Conservation (phyloP, 2,888 invertebrate genomes). For the Scotopteryx bipunctaria region DNA sequence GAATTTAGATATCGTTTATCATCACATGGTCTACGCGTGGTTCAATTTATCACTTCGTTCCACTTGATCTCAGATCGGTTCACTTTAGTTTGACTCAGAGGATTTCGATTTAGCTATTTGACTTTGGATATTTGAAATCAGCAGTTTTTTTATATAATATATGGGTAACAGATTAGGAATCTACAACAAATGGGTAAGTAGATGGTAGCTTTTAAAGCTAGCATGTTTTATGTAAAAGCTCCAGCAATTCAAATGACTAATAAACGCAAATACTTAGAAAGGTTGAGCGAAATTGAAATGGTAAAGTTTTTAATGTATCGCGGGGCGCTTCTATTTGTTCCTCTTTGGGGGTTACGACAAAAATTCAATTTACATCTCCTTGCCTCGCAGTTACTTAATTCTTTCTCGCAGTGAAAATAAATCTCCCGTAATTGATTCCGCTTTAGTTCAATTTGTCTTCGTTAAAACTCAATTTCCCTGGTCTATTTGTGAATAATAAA, state of each 20-base stretch:
- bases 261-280: slow-evolving; percentile 41
- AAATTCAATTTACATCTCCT: slow-evolving; percentile 78
- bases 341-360: slow-evolving; percentile 62
- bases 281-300: slow-evolving; percentile 46
- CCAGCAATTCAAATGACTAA: slow-evolving; percentile 24
- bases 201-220: slow-evolving; percentile 20
- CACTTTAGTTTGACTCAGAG: neutral
- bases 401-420: slow-evolving; percentile 77
- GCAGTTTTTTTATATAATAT: no score
- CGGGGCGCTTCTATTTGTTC: slow-evolving; percentile 48
- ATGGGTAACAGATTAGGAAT: no score
- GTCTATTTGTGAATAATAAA: slow-evolving; percentile 81
- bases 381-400: slow-evolving; percentile 75
- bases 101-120: neutral
- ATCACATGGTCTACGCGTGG: neutral
- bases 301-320: slow-evolving; percentile 58
- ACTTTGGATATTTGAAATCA: neutral
- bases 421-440: slow-evolving; percentile 80
- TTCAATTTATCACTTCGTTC: neutral
- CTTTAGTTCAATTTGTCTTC: slow-evolving; percentile 82
- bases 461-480: slow-evolving; percentile 81
- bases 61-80: neutral
- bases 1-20: neutral
- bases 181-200: no score
- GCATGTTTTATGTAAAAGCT: slow-evolving; percentile 27